Evolutionary conservation across 2,888 invertebrate species (phyloP).

Genomic region (Siphlonurus alternatus): DNA sequence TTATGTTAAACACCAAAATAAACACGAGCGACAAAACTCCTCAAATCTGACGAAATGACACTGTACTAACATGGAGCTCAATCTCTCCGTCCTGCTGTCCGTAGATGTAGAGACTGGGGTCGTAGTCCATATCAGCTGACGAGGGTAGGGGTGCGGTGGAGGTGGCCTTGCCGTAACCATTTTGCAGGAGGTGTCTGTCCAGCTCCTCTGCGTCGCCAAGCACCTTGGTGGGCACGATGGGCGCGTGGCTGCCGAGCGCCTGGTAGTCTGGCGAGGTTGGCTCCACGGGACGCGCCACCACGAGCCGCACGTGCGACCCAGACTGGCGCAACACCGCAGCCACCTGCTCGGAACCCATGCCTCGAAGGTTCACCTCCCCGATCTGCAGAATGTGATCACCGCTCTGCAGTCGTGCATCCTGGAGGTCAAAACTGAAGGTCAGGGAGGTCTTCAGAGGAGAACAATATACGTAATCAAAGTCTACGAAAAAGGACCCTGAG

Average conservation of each 20-base stretch:
- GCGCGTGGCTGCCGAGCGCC: constrained; percentile 57
- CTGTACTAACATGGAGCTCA: constrained; percentile 35
- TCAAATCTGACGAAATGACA: no score
- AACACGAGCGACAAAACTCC: no score
- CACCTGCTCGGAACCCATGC: constrained; percentile 94
- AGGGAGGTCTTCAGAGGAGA: background rate
- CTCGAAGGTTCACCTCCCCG: constrained; percentile 84
- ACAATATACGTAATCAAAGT: no score
- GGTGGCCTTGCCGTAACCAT: constrained; percentile 51
- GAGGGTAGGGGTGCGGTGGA: constrained; percentile 23
- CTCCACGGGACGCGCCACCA: constrained; percentile 84
- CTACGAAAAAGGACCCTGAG: no score
- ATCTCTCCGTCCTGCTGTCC: constrained; percentile 31
- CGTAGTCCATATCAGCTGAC: constrained; percentile 21
- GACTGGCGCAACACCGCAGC: constrained; percentile 90
- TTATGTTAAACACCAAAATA: no score
- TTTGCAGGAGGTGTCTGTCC: constrained; percentile 65
- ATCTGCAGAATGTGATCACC: constrained; percentile 97
- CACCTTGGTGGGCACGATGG: constrained; percentile 77
- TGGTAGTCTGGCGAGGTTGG: constrained; percentile 59
- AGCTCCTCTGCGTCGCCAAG: constrained; percentile 75
- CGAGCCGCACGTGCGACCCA: constrained; percentile 83
- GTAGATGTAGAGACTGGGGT: constrained; percentile 29
- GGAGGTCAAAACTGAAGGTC: constrained; percentile 17
- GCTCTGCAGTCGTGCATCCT: constrained; percentile 90